Conservation (phyloP, 2,888 invertebrate species). For the Callimorpha dominula region DNA sequence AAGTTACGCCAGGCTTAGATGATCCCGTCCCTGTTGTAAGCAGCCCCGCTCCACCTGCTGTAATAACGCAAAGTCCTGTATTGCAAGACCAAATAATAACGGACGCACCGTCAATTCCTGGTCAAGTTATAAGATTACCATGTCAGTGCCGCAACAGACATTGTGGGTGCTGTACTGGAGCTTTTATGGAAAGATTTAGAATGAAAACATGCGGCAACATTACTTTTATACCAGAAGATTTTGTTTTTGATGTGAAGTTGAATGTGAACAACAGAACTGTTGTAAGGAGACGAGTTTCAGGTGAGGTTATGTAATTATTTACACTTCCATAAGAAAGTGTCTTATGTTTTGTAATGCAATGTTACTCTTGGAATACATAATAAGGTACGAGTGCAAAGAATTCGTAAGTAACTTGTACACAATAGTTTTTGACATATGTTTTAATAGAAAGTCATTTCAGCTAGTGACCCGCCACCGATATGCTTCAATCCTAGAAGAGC, state of each 20-base stretch:
- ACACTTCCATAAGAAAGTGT: constrained; percentile 10
- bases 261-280: constrained; percentile 91
- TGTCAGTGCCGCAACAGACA: constrained; percentile 88
- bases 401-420: constrained; percentile 26
- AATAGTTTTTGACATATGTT: constrained; percentile 28
- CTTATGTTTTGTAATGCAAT: constrained; percentile 25
- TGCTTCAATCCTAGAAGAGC: constrained; percentile 91
- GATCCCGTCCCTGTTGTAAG: constrained; percentile 2
- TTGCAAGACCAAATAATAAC: constrained; percentile 56
- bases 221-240: constrained; percentile 93
- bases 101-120: constrained; percentile 61
- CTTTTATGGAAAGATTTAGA: constrained; percentile 87
- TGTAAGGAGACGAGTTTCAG: constrained; percentile 91
- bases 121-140: constrained; percentile 86
- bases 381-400: constrained; percentile 22
- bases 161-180: constrained; percentile 90
- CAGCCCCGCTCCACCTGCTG: constrained; percentile 34
- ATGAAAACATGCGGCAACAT: constrained; percentile 93
- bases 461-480: constrained; percentile 91
- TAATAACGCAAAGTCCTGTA: constrained; percentile 57
- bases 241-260: constrained; percentile 91
- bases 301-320: constrained; percentile 72
- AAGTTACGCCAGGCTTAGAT: neutral
- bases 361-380: constrained; percentile 38
- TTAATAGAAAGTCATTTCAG: constrained; percentile 74